phyloP scores from a whole-genome alignment of 2,888 invertebrate species.

The Drosophila histrio region DNA sequence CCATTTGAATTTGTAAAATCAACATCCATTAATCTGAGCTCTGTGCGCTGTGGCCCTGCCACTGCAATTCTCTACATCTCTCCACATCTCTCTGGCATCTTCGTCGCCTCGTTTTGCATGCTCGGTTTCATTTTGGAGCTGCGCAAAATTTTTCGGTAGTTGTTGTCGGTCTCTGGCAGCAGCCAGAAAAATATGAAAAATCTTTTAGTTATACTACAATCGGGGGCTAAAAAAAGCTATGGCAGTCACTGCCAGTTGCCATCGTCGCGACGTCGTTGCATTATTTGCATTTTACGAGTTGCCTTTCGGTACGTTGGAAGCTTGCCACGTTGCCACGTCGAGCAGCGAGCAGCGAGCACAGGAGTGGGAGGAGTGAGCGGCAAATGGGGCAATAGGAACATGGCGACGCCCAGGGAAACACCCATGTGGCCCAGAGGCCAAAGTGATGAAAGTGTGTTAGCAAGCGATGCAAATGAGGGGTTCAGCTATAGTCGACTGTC shows the following conservation, averaged over 20 bases:
- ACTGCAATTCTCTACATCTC: slow-evolving; percentile 16
- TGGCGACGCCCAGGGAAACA: slow-evolving; percentile 44
- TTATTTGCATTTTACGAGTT: slow-evolving; percentile 79
- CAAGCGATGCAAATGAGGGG: slow-evolving; percentile 17
- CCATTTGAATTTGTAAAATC: slow-evolving; percentile 80
- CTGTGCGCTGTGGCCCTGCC: slow-evolving; percentile 38
- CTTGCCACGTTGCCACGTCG: slow-evolving; percentile 60
- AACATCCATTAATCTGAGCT: slow-evolving; percentile 78
- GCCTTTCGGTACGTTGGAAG: slow-evolving; percentile 67
- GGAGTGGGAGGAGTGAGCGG: neutral
- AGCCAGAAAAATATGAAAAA: slow-evolving; percentile 79
- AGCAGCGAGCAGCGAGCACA: neutral
- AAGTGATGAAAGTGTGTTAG: slow-evolving; percentile 60
- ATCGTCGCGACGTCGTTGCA: slow-evolving; percentile 71
- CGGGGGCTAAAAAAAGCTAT: slow-evolving; percentile 52
- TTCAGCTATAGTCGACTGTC: slow-evolving; percentile 36
- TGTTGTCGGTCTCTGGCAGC: slow-evolving; percentile 45
- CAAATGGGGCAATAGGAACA: slow-evolving; percentile 18
- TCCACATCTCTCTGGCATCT: slow-evolving; percentile 32
- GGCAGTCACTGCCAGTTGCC: slow-evolving; percentile 77
- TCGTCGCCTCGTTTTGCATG: slow-evolving; percentile 73
- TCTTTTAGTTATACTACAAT: slow-evolving; percentile 61
- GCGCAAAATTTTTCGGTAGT: slow-evolving; percentile 61
- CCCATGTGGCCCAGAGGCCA: slow-evolving; percentile 47
- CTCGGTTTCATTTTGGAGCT: slow-evolving; percentile 76